Evolutionary conservation across 2,888 invertebrate species (phyloP).

Genomic region (Tromatobia lineatoria): DNA sequence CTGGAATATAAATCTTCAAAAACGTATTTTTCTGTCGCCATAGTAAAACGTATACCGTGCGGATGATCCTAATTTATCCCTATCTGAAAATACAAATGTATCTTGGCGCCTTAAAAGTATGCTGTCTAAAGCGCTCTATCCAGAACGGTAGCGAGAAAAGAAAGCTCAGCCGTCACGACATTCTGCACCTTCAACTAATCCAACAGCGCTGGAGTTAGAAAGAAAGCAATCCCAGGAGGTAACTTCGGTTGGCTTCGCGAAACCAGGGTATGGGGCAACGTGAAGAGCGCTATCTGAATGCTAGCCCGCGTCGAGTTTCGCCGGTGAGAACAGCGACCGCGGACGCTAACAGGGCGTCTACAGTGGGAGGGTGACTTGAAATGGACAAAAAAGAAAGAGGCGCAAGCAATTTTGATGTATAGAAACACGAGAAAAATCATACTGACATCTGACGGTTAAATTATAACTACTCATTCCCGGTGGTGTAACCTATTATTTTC

Average conservation of each 20-base stretch:
- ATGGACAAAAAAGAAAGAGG: neutral
- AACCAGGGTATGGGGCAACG: constrained; percentile 4
- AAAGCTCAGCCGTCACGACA: constrained; percentile 32
- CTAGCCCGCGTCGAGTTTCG: constrained; percentile 74
- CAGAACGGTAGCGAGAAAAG: constrained; percentile 30
- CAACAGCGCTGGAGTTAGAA: constrained; percentile 19
- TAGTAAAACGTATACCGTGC: constrained; percentile 45
- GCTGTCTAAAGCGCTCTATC: constrained; percentile 79
- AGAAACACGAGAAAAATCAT: too few relatives aligned
- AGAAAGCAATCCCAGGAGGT: constrained; percentile 33
- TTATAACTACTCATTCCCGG: too few relatives aligned
- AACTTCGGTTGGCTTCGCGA: constrained; percentile 14
- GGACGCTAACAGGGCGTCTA: neutral
- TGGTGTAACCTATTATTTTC: too few relatives aligned
- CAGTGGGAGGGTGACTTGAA: neutral
- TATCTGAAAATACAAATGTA: constrained; percentile 84
- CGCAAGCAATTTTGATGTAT: neutral
- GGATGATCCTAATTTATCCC: constrained; percentile 81
- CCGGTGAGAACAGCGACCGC: constrained; percentile 34
- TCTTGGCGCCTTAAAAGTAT: constrained; percentile 80
- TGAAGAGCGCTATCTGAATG: constrained; percentile 81
- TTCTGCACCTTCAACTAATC: constrained; percentile 1
- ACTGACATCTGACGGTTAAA: too few relatives aligned
- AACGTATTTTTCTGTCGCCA: constrained; percentile 72
- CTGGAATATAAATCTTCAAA: constrained; percentile 82